Percentiles rank a stretch among this genome's conserved stretches.
Evolutionary conservation across 2,113 vertebrate genomes (phyloP).

Genomic region (Bostrychus sinensis): DNA sequence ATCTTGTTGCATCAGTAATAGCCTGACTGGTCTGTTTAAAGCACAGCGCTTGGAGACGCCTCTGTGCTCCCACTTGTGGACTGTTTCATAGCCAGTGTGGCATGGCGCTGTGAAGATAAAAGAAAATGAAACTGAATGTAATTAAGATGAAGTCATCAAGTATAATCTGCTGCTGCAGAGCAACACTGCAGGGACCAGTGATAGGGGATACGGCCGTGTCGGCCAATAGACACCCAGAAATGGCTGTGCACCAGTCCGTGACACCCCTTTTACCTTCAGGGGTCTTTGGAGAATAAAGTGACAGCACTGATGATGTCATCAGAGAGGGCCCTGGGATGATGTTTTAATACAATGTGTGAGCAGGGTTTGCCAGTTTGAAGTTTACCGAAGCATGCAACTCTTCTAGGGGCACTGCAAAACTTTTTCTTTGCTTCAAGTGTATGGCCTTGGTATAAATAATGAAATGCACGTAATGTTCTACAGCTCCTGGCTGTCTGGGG

Average conservation of each 20-base stretch:
- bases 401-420: slow-evolving; percentile 69
- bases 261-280: slow-evolving; percentile 30
- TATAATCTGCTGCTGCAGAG: slow-evolving; percentile 63
- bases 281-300: slow-evolving; percentile 51
- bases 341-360: slow-evolving; percentile 42
- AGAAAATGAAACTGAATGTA: slow-evolving; percentile 74
- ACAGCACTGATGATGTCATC: slow-evolving; percentile 79
- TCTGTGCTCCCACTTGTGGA: slow-evolving; percentile 57
- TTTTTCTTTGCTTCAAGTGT: slow-evolving; percentile 35
- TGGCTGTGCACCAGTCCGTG: slow-evolving; percentile 38
- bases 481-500: slow-evolving; percentile 62
- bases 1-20: too few species aligned
- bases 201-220: slow-evolving; percentile 41
- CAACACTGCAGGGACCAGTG: slow-evolving; percentile 57
- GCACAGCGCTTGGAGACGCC: slow-evolving; percentile 10
- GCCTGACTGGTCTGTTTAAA: background rate
- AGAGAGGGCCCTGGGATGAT: slow-evolving; percentile 65
- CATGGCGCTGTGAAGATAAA: slow-evolving; percentile 56
- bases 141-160: slow-evolving; percentile 78
- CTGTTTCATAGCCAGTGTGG: slow-evolving; percentile 44
- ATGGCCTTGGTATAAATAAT: slow-evolving; percentile 65
- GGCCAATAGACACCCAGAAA: slow-evolving; percentile 52
- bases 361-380: slow-evolving; percentile 65
- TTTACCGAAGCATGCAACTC: slow-evolving; percentile 63
- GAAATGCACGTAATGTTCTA: slow-evolving; percentile 61